These are phyloP conservation scores for Helarctos malayanus DNA, from an alignment of 2,797 vertebrate genomes.

Conservation along the genomic window DNA sequence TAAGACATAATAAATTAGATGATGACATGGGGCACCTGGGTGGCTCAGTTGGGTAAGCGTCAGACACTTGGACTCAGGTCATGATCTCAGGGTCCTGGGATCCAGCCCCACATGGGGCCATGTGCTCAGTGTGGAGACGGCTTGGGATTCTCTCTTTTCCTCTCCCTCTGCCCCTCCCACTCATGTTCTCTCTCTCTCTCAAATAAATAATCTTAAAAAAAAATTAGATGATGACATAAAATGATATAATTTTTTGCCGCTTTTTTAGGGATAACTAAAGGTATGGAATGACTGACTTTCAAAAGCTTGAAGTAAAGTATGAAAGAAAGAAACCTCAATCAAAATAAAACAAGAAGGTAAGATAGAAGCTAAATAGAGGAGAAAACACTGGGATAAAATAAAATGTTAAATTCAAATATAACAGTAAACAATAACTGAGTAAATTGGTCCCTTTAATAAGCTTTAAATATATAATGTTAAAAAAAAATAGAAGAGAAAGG, in stretches of 20 bases:
- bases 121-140: not conserved
- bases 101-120: not conserved
- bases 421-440: not conserved
- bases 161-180: not conserved
- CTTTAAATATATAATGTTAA: not conserved
- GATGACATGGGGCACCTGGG: not conserved
- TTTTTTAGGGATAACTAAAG: not conserved
- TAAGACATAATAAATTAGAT: not conserved
- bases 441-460: not conserved
- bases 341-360: not conserved
- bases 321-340: not conserved
- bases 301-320: not conserved
- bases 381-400: not conserved
- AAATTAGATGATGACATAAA: not conserved
- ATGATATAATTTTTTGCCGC: not conserved
- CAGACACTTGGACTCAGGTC: not conserved
- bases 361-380: not conserved
- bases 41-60: not conserved
- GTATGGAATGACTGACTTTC: not conserved
- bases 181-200: not conserved
- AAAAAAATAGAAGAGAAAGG: not conserved
- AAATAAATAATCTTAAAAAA: not conserved
- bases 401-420: not conserved
- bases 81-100: not conserved
- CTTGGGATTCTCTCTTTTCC: not conserved